Evolutionary conservation across 37 sponge, comb jelly and placozoan species (phyloP), one percentile per base, ranked within the genome.

Genomic region (Hexactinellida sp.): DNA sequence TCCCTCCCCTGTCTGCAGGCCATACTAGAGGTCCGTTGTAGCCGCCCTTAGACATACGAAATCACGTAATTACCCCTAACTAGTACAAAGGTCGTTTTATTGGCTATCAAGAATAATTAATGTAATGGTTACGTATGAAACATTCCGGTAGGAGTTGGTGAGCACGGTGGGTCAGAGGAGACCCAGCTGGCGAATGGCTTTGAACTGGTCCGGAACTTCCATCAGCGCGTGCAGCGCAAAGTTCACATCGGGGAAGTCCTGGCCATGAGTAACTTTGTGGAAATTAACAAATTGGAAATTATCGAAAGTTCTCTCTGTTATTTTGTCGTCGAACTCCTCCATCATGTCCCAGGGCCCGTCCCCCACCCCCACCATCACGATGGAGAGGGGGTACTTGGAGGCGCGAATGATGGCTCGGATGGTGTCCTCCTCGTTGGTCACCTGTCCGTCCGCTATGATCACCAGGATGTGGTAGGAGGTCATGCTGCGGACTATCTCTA

Each of bases 1-100:
- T 47, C 83, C 38, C 84, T 86, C 39, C 24, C 54, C 19, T 93
- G 94, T 87, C 37, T 76, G 28, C 89, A 88, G 35, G 84, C 52
- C 83, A 89, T 92, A 25, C 37, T 88, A 1, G 84, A 86, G 76
- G 76, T 63, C 13, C 5, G 47, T 41, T 13, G n/a, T n/a, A n/a
- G n/a, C n/a, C n/a, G n/a, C n/a, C n/a, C n/a, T n/a, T n/a, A n/a
- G n/a, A n/a, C n/a, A n/a, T n/a, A n/a, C n/a, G n/a, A n/a, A n/a
- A n/a, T n/a, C n/a, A n/a, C n/a, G n/a, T n/a, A n/a, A n/a, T n/a
- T n/a, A n/a, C n/a, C n/a, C n/a, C n/a, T n/a, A n/a, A n/a, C n/a
- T n/a, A n/a, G n/a, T n/a, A n/a, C n/a, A n/a, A n/a, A n/a, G n/a
- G n/a, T n/a, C n/a, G n/a, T n/a, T n/a, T n/a, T n/a, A n/a, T n/a